Base-by-base conservation (phyloP, 1,140 invertebrate genomes). In the Psix sp. region DNA sequence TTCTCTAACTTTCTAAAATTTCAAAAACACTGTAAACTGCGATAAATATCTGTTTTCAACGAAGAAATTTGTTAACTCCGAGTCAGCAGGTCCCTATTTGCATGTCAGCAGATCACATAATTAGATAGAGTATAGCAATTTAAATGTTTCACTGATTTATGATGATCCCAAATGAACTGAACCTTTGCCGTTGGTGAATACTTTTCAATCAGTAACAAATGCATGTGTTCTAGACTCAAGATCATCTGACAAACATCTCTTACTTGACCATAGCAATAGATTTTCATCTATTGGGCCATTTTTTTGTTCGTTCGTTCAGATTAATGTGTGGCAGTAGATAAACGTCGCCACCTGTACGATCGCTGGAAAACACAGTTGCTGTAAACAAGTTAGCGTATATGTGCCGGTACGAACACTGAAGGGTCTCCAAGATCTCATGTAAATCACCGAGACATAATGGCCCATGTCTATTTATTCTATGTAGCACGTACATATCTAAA, bases 381-480 rank as follows among this genome's bases (percentile, higher is more conserved):
- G 45, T 43, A 59, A 57, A 43, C 31, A 68, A 45, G 39, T 51
- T 68, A 24, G 45, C 26, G 56, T 60, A 39, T 49, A 13, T 40
- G 17, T 24, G n/a, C 21, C 13, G 17, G 31, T 51, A 43, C 45
- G 45, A 59, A 40, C 63, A 72, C 49, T 35, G 36, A 74, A 38
- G 72, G 77, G 76, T 80, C 79, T 70, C 78, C 79, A 82, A 80
- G 79, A 83, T 83, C 76, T 74, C 78, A 80, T 82, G 78, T 81
- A 83, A 83, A 83, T 82, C 78, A 82, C 74, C 49, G 59, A 45
- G 72, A 76, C 77, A 79, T 79, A 80, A 81, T 82, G 77, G 80
- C 77, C 71, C 67, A 65, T 82, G 78, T 72, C 74, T 78, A 62
- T 77, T 82, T 75, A 76, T 73, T 67, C 52, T 49, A 45, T 66